phyloP scores from a whole-genome alignment of 2,797 vertebrate genomes.

The Darevskia nairensis region DNA sequence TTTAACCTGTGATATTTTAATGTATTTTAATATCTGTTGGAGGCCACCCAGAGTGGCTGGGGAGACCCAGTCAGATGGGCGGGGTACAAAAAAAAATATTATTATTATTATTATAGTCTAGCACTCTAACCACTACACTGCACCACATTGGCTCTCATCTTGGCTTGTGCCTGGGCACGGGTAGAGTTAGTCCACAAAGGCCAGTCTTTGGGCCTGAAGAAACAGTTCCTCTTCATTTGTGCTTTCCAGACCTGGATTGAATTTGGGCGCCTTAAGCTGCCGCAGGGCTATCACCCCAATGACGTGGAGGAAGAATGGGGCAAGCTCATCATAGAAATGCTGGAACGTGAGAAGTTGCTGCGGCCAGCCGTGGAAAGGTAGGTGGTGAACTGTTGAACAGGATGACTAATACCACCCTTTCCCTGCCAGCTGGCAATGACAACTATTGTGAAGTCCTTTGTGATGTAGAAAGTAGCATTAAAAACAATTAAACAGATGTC shows the following conservation, averaged over 20 bases:
- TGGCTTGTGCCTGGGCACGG: too few relatives aligned
- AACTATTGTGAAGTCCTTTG: not conserved
- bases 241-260: constrained; percentile 92
- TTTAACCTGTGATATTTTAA: too few relatives aligned
- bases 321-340: constrained; percentile 97
- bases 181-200: too few relatives aligned
- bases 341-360: constrained; percentile 94
- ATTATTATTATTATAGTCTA: too few relatives aligned
- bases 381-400: not conserved
- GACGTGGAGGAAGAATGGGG: constrained; percentile 98
- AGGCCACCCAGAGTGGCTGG: too few relatives aligned
- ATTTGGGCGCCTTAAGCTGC: constrained; percentile 94
- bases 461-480: not conserved
- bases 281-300: constrained; percentile 94
- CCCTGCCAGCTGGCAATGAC: not conserved
- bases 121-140: too few relatives aligned
- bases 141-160: too few relatives aligned
- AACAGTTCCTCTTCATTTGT: not conserved
- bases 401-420: not conserved
- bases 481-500: not conserved
- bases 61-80: too few relatives aligned
- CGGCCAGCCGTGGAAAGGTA: constrained; percentile 94
- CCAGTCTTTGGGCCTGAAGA: not conserved
- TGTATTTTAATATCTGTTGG: too few relatives aligned
- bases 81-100: too few relatives aligned